Conservation (phyloP, 2,113 vertebrate genomes). For the Albula goreensis region DNA sequence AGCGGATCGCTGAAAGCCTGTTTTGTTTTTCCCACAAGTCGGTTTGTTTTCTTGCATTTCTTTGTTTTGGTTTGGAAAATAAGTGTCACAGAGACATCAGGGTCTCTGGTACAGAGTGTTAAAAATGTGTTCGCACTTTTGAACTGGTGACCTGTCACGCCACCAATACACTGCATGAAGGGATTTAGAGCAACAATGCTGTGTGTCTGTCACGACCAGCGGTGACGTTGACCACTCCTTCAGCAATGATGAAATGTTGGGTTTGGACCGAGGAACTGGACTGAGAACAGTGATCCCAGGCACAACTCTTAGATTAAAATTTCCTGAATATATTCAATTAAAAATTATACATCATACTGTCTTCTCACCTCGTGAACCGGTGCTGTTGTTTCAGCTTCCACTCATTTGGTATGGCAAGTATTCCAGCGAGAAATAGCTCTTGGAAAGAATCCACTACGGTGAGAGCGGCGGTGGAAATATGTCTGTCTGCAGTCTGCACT, state of each 20-base stretch:
- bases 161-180: conserved; percentile 15
- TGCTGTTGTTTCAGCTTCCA: conserved; percentile 5
- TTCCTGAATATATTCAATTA: conserved; percentile 13
- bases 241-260: background rate
- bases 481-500: conserved; percentile 21
- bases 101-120: conserved; percentile 3
- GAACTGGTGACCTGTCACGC: conserved; percentile 24
- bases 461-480: conserved; percentile 13
- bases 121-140: conserved; percentile 8
- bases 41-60: background rate
- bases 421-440: conserved; percentile 19
- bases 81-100: background rate
- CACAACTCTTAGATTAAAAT: conserved; percentile 17
- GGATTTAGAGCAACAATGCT: conserved; percentile 21
- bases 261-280: conserved; percentile 25
- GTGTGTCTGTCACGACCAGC: conserved; percentile 17
- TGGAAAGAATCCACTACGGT: conserved; percentile 14
- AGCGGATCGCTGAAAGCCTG: conserved; percentile 6
- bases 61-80: background rate
- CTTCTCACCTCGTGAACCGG: background rate
- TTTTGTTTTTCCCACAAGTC: background rate
- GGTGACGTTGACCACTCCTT: background rate
- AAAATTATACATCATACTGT: conserved; percentile 1
- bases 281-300: background rate
- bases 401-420: conserved; percentile 22